Evolutionary conservation across 2,888 invertebrate genomes (phyloP), one percentile per base, ranked within the genome.

Genomic region (Mythimna albipuncta): DNA sequence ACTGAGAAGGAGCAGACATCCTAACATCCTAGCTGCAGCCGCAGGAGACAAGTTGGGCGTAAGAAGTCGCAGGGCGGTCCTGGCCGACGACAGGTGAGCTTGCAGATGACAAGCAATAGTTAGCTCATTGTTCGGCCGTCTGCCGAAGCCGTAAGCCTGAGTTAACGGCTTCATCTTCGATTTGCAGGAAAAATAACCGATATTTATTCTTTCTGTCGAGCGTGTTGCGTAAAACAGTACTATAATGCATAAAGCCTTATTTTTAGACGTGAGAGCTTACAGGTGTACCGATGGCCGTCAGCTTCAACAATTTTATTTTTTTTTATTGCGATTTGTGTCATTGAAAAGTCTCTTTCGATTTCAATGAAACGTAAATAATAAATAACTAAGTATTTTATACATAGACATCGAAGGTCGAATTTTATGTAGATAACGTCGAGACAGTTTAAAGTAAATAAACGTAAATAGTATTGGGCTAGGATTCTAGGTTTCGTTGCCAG

Each of bases 231-330:
- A 0, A 19, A 38, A 44, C 32, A n/a, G 47, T 38, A 44, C 38
- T 41, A 38, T 26, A 13, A 58, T 16, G 64, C 55, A 47, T 16
- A 55, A 65, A 11, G 62, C 50, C 59, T 64, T 82, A 74, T 79
- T 79, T 82, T 82, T 67, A 69, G 70, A 59, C 67, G 62, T 69
- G 83, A 26, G 80, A 82, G 61, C 16, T 26, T 11, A n/a, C 84
- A 84, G 72, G 64, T 83, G 83, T 62, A 10, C 6, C 13, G 55
- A 80, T 19, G 79, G 77, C 32, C 70, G 50, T 10, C 41, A 9
- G 57, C 35, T 64, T 58, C 59, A 59, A 55, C 41, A 41, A 66
- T 73, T 72, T 63, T 64, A 55, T 64, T n/a, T 63, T 70, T 41
- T 47, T 64, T 54, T 65, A 71, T 55, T 26, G 61, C 21, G 21